These are phyloP conservation scores for Shinisaurus crocodilurus DNA, from an alignment of 2,113 vertebrate genomes.

Conservation along the genomic window DNA sequence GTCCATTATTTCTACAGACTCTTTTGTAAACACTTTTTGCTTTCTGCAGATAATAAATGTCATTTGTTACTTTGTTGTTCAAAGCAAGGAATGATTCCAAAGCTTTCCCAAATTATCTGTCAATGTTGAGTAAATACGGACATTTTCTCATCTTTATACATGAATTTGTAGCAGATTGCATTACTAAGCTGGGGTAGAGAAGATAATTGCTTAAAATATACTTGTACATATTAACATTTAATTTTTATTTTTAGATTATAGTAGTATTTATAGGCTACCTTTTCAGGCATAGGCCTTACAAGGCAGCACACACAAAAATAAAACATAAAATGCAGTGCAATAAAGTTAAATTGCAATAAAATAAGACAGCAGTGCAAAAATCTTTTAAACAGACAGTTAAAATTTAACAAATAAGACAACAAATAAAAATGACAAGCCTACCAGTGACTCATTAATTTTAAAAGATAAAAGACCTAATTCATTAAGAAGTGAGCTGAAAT, in stretches of 20 bases:
- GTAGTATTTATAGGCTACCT: slow-evolving; percentile 22
- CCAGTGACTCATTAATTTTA: neutral
- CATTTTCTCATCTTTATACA: neutral
- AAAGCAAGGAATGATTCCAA: neutral
- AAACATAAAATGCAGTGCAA: neutral
- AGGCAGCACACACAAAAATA: neutral
- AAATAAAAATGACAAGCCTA: neutral
- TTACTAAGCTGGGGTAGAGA: neutral
- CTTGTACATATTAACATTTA: neutral
- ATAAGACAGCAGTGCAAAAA: neutral
- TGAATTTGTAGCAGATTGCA: neutral
- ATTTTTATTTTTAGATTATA: neutral
- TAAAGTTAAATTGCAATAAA: neutral
- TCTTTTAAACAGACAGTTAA: too few species aligned
- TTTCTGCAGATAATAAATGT: neutral
- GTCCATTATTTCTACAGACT: slow-evolving; percentile 5
- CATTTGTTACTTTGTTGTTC: neutral
- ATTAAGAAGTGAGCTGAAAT: neutral
- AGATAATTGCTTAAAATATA: neutral
- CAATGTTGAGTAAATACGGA: neutral
- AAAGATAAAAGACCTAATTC: neutral
- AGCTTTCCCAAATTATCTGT: neutral
- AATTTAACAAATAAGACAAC: too few species aligned
- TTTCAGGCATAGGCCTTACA: neutral
- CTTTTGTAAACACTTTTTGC: slow-evolving; percentile 3